phyloP scores from a whole-genome alignment of 2,888 invertebrate genomes.

The Andrena bicolor region DNA sequence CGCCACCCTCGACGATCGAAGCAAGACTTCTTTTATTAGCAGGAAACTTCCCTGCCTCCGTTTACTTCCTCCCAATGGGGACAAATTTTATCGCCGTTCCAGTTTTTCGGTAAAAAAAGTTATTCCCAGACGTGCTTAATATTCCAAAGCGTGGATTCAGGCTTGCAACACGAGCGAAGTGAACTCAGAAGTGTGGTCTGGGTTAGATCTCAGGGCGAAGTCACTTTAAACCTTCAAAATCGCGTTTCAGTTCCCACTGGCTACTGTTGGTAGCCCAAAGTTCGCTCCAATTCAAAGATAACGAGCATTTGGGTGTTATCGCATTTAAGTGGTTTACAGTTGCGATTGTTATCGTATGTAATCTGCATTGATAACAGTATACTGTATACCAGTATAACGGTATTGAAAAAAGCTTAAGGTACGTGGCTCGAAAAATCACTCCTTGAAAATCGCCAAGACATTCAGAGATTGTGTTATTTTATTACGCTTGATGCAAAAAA shows the following conservation, averaged over 20 bases:
- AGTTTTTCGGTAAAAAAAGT: neutral
- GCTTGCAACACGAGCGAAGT: conserved; percentile 35
- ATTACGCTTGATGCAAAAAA: too few species aligned
- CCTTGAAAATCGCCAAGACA: too few species aligned
- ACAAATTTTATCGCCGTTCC: conserved; percentile 29
- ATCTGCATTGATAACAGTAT: neutral
- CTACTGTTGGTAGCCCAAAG: neutral
- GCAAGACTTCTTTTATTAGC: neutral
- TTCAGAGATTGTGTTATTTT: too few species aligned
- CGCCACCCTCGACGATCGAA: neutral
- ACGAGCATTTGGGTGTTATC: neutral
- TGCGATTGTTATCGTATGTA: neutral
- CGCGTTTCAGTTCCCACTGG: neutral
- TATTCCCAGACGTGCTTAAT: conserved; percentile 45
- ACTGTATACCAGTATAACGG: too few species aligned
- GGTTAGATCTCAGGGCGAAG: neutral
- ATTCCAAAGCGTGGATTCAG: conserved; percentile 51
- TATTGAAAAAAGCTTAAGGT: too few species aligned
- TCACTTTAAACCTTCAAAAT: neutral
- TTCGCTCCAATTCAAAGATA: neutral
- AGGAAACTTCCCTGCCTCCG: neutral
- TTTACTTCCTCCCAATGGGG: conserved; percentile 6
- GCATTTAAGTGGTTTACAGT: neutral
- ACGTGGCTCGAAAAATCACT: too few species aligned
- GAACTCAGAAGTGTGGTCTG: conserved; percentile 39